These are phyloP conservation scores for Parapristionchus giblindavisi DNA, from an alignment of 2,888 invertebrate genomes.

Conservation along the genomic window DNA sequence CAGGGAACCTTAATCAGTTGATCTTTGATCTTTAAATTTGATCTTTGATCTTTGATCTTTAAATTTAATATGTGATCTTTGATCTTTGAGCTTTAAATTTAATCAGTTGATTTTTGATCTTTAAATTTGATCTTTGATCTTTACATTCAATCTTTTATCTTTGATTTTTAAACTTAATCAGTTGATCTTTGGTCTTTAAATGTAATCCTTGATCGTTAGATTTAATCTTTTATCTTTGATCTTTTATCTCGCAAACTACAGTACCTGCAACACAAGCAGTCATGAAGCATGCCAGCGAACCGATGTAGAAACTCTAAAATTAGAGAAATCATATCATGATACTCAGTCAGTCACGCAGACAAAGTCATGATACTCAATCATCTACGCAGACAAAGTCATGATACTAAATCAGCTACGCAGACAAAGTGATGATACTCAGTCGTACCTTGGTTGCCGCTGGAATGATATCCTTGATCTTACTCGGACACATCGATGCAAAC, in stretches of 20 bases:
- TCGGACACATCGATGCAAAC: constrained; percentile 44
- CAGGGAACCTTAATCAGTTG: constrained; percentile 4
- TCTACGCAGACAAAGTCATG: background rate
- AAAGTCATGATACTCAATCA: background rate
- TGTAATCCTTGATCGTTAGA: too few species aligned
- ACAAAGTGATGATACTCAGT: background rate
- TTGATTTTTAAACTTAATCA: too few species aligned
- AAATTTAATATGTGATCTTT: too few species aligned
- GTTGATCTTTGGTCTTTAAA: too few species aligned
- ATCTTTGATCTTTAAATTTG: too few species aligned
- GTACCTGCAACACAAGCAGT: constrained; percentile 47
- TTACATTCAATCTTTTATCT: too few species aligned
- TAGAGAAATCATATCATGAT: background rate
- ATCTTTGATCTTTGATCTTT: too few species aligned
- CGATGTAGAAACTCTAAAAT: constrained; percentile 42
- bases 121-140: too few species aligned
- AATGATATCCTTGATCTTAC: constrained; percentile 38
- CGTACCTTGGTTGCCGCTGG: constrained; percentile 32
- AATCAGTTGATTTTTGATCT: too few species aligned
- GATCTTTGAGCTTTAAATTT: too few species aligned
- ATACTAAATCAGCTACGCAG: background rate
- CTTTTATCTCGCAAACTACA: too few species aligned
- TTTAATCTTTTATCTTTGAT: too few species aligned
- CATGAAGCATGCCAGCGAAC: constrained; percentile 47
- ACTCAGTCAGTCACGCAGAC: background rate